These are phyloP conservation scores for Eucriotettix oculatus DNA, from an alignment of 2,888 invertebrate genomes.

Conservation along the genomic window DNA sequence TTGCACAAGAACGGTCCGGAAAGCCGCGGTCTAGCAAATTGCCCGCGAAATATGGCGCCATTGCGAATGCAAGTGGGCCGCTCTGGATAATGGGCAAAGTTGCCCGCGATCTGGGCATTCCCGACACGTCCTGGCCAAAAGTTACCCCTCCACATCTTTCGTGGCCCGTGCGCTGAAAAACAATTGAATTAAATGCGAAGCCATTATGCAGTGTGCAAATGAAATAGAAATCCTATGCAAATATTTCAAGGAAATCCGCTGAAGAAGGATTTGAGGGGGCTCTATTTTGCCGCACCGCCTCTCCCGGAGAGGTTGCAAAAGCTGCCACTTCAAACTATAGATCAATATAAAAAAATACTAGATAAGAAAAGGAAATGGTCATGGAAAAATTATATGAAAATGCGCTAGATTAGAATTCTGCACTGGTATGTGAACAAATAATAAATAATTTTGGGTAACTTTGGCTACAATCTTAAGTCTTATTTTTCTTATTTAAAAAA, in stretches of 20 bases:
- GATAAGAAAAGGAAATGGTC: too few relatives aligned
- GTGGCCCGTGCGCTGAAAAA: constrained; percentile 18
- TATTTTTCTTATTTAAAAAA: too few relatives aligned
- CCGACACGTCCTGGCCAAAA: neutral
- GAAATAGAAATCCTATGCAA: constrained; percentile 37
- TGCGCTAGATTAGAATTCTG: too few relatives aligned
- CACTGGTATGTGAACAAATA: too few relatives aligned
- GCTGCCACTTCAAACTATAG: too few relatives aligned
- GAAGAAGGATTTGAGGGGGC: neutral
- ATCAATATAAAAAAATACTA: too few relatives aligned
- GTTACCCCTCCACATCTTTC: too few relatives aligned
- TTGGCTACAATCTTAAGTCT: too few relatives aligned
- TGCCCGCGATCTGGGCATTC: neutral
- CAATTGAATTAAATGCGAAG: constrained; percentile 33
- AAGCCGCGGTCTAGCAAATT: neutral
- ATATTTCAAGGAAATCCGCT: constrained; percentile 18
- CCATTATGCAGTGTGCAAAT: constrained; percentile 34
- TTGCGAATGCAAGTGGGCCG: neutral
- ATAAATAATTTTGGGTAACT: too few relatives aligned
- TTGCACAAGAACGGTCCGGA: too few relatives aligned
- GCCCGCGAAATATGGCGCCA: neutral
- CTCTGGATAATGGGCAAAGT: neutral
- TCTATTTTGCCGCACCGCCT: neutral
- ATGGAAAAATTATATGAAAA: too few relatives aligned
- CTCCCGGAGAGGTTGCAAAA: too few relatives aligned